phyloP scores from a whole-genome alignment of 2,888 invertebrate species.

The Coelinius sp. region DNA sequence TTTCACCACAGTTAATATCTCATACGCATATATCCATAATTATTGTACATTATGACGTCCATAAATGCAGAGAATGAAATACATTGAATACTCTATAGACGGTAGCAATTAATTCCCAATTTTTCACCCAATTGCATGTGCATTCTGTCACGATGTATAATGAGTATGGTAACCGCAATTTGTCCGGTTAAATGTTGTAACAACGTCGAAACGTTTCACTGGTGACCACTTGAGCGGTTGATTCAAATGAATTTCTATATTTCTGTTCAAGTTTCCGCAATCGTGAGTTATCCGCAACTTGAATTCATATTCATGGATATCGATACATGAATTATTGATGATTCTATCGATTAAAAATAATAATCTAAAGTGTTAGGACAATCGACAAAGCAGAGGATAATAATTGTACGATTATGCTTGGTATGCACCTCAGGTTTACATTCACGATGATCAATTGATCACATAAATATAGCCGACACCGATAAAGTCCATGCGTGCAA shows the following conservation, averaged over 20 bases:
- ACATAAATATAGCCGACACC: constrained; percentile 18
- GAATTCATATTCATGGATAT: neutral
- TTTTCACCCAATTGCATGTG: constrained; percentile 10
- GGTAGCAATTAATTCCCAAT: constrained; percentile 14
- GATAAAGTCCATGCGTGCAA: constrained; percentile 24
- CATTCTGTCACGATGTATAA: constrained; percentile 14
- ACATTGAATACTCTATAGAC: neutral
- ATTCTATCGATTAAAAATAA: neutral
- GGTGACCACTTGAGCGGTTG: constrained; percentile 12
- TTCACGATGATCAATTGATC: constrained; percentile 19
- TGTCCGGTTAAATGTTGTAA: constrained; percentile 6
- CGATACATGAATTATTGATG: neutral
- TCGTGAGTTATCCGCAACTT: neutral
- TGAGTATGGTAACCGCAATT: constrained; percentile 5
- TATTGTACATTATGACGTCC: constrained; percentile 33
- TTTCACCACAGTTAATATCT: constrained; percentile 35
- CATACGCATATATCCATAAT: constrained; percentile 39
- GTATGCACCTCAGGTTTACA: neutral
- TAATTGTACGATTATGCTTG: neutral
- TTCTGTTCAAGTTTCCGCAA: neutral
- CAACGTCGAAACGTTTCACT: constrained; percentile 15
- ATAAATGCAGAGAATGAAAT: constrained; percentile 19
- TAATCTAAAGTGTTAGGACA: neutral
- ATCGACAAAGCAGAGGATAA: neutral
- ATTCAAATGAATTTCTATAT: constrained; percentile 13